Base-by-base conservation (phyloP, 2,888 invertebrate genomes). In the Mythimna loreyi region DNA sequence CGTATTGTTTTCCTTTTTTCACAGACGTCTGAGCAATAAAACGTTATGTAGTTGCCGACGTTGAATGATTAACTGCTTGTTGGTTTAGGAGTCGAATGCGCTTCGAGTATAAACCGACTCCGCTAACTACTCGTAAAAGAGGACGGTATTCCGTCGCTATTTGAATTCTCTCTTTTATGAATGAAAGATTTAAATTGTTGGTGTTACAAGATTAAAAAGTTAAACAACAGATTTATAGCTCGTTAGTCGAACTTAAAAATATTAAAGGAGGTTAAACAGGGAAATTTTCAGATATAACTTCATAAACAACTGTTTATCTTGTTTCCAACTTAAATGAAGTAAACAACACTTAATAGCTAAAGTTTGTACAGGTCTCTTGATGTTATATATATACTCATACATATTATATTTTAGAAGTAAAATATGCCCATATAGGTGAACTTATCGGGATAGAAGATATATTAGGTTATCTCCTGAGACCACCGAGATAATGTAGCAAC, bases 1-100 rank as follows among this genome's bases (percentile, higher is more conserved):
- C 80, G 85, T 86, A 87, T 87, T 87, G 86, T 89, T 86, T 82
- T 80, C 68, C 62, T 78, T 86, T 77, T 89, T 88, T 85, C 81
- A 78, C 87, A 85, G 85, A 83, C 86, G 83, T 85, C 82, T 86
- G 77, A 77, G 85, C 85, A 86, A 86, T 90, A 90, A 89, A 88
- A 84, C 80, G 80, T 86, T 83, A 81, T 83, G 82, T 84, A 84
- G 81, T 81, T 79, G 84, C 82, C 81, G 86, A 85, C 85, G 81
- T 83, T 86, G 89, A 89, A 89, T 89, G 89, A 90, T 90, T 89
- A 89, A 90, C 85, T 83, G 81, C 71, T 80, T 80, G 81, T 78
- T 71, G 86, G 81, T 82, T 82, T 82, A 83, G 75, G 78, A 78
- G 78, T 72, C 67, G 77, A 85, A 82, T 83, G 81, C 84, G 78